Base-by-base conservation (phyloP, 2,797 vertebrate genomes). In the Sebastes diaconus region DNA sequence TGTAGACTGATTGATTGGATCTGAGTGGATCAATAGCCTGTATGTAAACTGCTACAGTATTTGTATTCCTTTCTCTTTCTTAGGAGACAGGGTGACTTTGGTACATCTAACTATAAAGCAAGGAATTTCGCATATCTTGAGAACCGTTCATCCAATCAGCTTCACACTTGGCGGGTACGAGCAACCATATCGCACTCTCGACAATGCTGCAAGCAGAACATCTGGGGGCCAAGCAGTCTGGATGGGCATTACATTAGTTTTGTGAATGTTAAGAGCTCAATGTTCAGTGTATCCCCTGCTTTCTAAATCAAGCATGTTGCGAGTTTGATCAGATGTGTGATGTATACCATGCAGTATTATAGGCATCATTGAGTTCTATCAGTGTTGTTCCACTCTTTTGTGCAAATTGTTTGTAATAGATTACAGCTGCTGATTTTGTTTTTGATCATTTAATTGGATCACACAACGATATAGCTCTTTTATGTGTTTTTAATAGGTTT, bases 361-460 rank as follows among this genome's bases (percentile, higher is more conserved):
- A 30, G 18, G 14, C 39, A 67, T 79, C 50, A 27, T 61, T 46
- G 34, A 77, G 30, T 58, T 75, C 36, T 27, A 22, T 50, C 58
- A 39, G 36, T 68, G 34, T 75, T 81, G 16, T 69, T 66, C 22
- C n/a, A 24, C 29, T 75, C 20, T 72, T 59, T 84, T 73, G 46
- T 76, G 60, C 63, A 80, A 71, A 79, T 39, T 63, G 42, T 60
- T 52, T 73, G 54, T 59, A 77, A 70, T 70, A 68, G 29, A 84
- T 85, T 71, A 78, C 54, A 52, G 80, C 60, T 30, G 61, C 68
- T 72, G 77, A 80, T 81, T 77, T 70, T 25, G 30, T 67, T 82
- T 84, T 82, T 89, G 81, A 90, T 88, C 83, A 68, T 68, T 75
- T 84, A 89, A 88, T 84, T 84, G 79, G 71, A 87, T 85, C 69